These are phyloP conservation scores for Notothenia coriiceps DNA, from an alignment of 2,113 vertebrate genomes.

Conservation along the genomic window DNA sequence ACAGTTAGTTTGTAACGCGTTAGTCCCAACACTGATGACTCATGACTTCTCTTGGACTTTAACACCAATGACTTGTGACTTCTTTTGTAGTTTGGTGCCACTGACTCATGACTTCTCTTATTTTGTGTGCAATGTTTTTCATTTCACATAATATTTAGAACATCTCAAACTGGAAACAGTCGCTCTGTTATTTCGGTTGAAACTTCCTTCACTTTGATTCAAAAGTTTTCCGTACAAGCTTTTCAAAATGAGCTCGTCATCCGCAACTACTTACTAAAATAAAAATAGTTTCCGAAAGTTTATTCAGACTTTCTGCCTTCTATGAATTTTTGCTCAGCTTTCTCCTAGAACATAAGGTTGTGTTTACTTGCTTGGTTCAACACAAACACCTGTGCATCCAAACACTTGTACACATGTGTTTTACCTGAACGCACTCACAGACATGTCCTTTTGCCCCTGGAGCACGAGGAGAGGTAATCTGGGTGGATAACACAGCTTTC, in stretches of 20 bases:
- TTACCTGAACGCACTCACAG: slow-evolving; percentile 26
- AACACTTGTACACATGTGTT: slow-evolving; percentile 6
- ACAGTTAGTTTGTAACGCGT: too few species aligned
- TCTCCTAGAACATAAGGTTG: slow-evolving; percentile 32
- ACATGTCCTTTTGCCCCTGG: slow-evolving; percentile 40
- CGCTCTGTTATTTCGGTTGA: not conserved
- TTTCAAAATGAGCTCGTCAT: not conserved
- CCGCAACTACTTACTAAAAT: slow-evolving; percentile 4
- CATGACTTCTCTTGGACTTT: too few species aligned
- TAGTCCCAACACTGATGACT: too few species aligned
- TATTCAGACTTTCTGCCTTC: slow-evolving; percentile 18
- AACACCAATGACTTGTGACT: too few species aligned
- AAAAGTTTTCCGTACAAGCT: slow-evolving; percentile 23
- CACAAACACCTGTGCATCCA: slow-evolving; percentile 9
- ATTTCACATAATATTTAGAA: slow-evolving; percentile 5
- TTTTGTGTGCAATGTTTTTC: not conserved
- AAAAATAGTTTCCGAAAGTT: slow-evolving; percentile 11
- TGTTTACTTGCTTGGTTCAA: slow-evolving; percentile 31
- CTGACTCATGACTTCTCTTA: not conserved
- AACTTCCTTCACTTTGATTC: slow-evolving; percentile 23
- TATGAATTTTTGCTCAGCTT: slow-evolving; percentile 14
- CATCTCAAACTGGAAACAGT: slow-evolving; percentile 11
- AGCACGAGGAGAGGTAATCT: slow-evolving; percentile 64
- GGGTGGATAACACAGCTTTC: slow-evolving; percentile 57
- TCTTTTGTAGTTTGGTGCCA: too few species aligned